Conservation (phyloP, 2,888 invertebrate species). For the Cantharis rufa region DNA sequence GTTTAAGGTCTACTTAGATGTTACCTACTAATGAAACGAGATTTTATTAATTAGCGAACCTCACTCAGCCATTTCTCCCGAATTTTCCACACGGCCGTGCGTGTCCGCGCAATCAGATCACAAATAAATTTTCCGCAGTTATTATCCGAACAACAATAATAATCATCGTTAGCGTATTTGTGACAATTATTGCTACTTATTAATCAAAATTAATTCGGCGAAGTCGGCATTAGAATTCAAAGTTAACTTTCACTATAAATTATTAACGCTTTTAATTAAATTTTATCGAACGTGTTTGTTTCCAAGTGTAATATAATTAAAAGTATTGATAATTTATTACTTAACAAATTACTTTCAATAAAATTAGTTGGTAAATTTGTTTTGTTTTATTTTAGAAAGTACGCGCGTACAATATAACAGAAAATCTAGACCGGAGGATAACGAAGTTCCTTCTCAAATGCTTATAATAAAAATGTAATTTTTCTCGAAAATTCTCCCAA, state of each 20-base stretch:
- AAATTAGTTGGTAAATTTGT: constrained; percentile 11
- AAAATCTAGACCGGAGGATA: constrained; percentile 5
- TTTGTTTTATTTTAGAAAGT: constrained; percentile 14
- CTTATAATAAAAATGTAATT: background rate
- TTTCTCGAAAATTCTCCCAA: background rate
- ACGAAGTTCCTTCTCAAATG: background rate
- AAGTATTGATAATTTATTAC: constrained; percentile 6
- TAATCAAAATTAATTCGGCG: constrained; percentile 5
- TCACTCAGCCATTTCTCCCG: background rate
- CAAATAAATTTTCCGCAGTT: background rate
- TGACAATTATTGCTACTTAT: constrained; percentile 1
- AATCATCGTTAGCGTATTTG: background rate
- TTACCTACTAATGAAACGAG: constrained; percentile 24
- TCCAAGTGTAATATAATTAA: background rate
- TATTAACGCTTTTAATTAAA: constrained; percentile 5
- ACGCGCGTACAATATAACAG: constrained; percentile 7
- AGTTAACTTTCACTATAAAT: constrained; percentile 15
- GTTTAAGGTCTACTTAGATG: constrained; percentile 35
- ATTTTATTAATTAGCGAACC: constrained; percentile 26
- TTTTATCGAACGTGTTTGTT: constrained; percentile 3
- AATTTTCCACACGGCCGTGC: background rate
- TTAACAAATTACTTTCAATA: constrained; percentile 11
- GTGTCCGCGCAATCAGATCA: background rate
- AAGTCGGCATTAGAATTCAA: constrained; percentile 6
- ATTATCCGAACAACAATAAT: background rate